phyloP scores from a whole-genome alignment of 2,797 vertebrate species.

The Otolemur crassicaudatus region DNA sequence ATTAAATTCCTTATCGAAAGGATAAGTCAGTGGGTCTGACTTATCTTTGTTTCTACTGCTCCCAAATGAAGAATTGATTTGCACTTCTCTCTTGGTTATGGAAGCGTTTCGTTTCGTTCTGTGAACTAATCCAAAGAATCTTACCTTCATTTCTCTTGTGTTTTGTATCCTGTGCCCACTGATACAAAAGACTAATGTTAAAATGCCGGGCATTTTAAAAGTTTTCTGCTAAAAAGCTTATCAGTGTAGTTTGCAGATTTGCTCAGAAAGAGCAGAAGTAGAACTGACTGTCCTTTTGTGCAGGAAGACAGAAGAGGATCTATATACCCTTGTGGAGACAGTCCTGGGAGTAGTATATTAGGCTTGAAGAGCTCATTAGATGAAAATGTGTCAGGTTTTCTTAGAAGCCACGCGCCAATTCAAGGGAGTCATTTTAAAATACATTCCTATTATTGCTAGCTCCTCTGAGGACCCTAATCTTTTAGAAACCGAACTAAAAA shows the following conservation, averaged over 20 bases:
- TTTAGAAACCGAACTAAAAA: slow-evolving; percentile 21
- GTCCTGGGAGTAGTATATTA: slow-evolving; percentile 25
- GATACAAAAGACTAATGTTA: background rate
- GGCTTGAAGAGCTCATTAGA: slow-evolving; percentile 45
- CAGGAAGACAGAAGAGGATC: background rate
- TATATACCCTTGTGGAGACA: background rate
- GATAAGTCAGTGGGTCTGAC: background rate
- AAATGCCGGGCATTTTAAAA: background rate
- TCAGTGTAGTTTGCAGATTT: background rate
- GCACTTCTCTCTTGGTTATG: background rate
- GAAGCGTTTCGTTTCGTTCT: slow-evolving; percentile 21
- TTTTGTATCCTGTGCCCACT: background rate
- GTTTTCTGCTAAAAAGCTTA: background rate
- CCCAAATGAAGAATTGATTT: slow-evolving; percentile 4
- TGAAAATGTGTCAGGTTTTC: slow-evolving; percentile 60
- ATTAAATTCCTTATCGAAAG: background rate
- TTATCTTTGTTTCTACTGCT: slow-evolving; percentile 34
- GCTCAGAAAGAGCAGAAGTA: background rate
- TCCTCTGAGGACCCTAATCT: slow-evolving; percentile 22
- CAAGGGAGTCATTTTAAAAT: slow-evolving; percentile 53
- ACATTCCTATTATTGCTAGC: slow-evolving; percentile 17
- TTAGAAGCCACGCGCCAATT: slow-evolving; percentile 31
- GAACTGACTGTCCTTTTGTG: slow-evolving; percentile 12
- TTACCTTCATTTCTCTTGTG: background rate
- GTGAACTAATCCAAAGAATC: slow-evolving; percentile 2